phyloP scores from a whole-genome alignment of 2,113 vertebrate genomes.

The Gymnobelideus leadbeateri region DNA sequence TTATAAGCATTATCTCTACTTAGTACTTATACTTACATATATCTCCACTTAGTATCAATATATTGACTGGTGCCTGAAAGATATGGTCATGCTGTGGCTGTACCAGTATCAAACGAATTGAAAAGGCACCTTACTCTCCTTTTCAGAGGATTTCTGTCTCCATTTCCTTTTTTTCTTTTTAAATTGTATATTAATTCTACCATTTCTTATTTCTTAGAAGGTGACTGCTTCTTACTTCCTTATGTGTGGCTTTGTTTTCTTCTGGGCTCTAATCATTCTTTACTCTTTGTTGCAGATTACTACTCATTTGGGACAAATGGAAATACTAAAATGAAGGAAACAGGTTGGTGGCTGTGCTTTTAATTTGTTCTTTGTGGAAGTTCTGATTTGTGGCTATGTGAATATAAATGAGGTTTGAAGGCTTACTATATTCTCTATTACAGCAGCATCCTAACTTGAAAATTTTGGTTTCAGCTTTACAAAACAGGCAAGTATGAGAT shows the following conservation, averaged over 20 bases:
- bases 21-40: too few relatives aligned
- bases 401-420: neutral
- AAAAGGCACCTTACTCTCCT: slow-evolving; percentile 26
- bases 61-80: neutral
- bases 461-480: slow-evolving; percentile 10
- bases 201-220: neutral
- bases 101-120: neutral
- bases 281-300: slow-evolving; percentile 70
- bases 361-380: neutral
- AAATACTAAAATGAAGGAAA: slow-evolving; percentile 58
- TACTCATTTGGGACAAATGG: slow-evolving; percentile 58
- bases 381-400: slow-evolving; percentile 19
- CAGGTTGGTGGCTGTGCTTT: slow-evolving; percentile 49
- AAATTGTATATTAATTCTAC: neutral
- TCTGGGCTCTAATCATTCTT: slow-evolving; percentile 62
- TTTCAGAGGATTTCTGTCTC: neutral
- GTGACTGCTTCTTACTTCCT: slow-evolving; percentile 25
- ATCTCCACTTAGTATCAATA: slow-evolving; percentile 28
- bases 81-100: neutral
- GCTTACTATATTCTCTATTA: slow-evolving; percentile 25
- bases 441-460: neutral
- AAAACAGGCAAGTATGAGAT: slow-evolving; percentile 2
- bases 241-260: slow-evolving; percentile 55
- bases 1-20: neutral
- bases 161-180: neutral